Base-by-base conservation (phyloP, 2,888 invertebrate species). In the Sipunculus nudus region DNA sequence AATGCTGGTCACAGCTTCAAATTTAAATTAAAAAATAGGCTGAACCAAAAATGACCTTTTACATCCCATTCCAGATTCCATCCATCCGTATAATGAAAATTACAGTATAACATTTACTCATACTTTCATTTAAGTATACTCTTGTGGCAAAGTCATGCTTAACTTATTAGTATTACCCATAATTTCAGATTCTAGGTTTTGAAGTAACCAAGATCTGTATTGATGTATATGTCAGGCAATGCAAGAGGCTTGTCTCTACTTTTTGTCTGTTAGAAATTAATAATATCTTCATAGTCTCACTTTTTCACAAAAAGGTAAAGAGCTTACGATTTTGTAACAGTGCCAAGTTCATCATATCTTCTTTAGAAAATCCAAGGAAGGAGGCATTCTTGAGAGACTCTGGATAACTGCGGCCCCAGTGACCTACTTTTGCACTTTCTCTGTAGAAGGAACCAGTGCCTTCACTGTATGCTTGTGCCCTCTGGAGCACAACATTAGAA, bases 361-460 rank as follows among this genome's bases (percentile, higher is more conserved):
- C 54, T 38, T 58, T 41, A 21, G 70, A 57, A n/a, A 80, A 53
- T 16, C 77, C 79, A n/a, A 80, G 66, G 53, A 81, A 78, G 0
- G 68, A 63, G 16, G 71, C 63, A 31, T 78, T 75, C 26, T 66
- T 65, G 6, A 77, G 40, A 28, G 62, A 61, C 50, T 66, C 70
- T 0, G 81, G 81, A 48, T 80, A 81, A 55, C 78, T 80, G 49
- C 75, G 72, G 3, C 80, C 80, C 70, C 73, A 81, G 59, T 81
- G 79, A 46, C 82, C 82, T 59, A 59, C 71, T 40, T 71, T 72
- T 3, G 58, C 58, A 5, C 8, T 26, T 46, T 65, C 70, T 32
- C 60, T 53, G 10, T 53, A 52, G 41, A 28, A 19, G 38, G 58
- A 52, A 2, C 73, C 75, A 63, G 35, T 71, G 45, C 77, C 78